These are phyloP conservation scores for Drosophila pectinifera DNA, from an alignment of 1,140 invertebrate genomes.

Conservation along the genomic window DNA sequence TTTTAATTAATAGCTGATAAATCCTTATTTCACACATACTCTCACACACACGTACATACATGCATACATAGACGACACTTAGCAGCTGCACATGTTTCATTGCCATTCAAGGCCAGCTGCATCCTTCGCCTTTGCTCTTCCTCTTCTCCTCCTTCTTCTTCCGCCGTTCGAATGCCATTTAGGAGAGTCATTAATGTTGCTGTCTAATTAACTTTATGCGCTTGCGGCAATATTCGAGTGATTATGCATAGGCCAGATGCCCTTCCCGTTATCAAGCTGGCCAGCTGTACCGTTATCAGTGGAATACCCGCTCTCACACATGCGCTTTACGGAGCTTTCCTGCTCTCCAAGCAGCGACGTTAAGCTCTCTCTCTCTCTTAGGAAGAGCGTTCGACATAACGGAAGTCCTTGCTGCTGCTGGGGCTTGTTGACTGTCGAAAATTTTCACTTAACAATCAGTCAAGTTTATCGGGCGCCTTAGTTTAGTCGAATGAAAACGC, in stretches of 20 bases:
- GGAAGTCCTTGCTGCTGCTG: slow-evolving; percentile 65
- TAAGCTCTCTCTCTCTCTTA: slow-evolving; percentile 50
- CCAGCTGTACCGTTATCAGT: slow-evolving; percentile 78
- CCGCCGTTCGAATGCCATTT: slow-evolving; percentile 53
- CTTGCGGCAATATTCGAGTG: slow-evolving; percentile 61
- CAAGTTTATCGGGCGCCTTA: slow-evolving; percentile 81
- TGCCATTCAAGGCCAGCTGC: slow-evolving; percentile 58
- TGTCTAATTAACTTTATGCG: slow-evolving; percentile 75
- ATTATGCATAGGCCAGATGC: slow-evolving; percentile 53
- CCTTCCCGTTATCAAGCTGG: slow-evolving; percentile 62
- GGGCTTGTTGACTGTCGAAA: slow-evolving; percentile 76
- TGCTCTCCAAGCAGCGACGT: not conserved
- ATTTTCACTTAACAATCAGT: slow-evolving; percentile 78
- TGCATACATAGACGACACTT: slow-evolving; percentile 1
- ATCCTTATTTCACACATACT: slow-evolving; percentile 16
- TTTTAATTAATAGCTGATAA: not conserved
- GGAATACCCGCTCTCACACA: slow-evolving; percentile 40
- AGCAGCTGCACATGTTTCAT: slow-evolving; percentile 54
- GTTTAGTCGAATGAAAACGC: slow-evolving; percentile 62
- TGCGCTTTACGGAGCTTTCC: slow-evolving; percentile 51
- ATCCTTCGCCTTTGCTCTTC: slow-evolving; percentile 10
- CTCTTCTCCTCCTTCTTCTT: not conserved
- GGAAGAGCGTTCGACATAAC: slow-evolving; percentile 9
- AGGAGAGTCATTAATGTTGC: slow-evolving; percentile 49
- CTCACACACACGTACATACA: not conserved